These are phyloP conservation scores for Galagoides demidoff DNA, from an alignment of 2,797 vertebrate genomes.

Conservation along the genomic window DNA sequence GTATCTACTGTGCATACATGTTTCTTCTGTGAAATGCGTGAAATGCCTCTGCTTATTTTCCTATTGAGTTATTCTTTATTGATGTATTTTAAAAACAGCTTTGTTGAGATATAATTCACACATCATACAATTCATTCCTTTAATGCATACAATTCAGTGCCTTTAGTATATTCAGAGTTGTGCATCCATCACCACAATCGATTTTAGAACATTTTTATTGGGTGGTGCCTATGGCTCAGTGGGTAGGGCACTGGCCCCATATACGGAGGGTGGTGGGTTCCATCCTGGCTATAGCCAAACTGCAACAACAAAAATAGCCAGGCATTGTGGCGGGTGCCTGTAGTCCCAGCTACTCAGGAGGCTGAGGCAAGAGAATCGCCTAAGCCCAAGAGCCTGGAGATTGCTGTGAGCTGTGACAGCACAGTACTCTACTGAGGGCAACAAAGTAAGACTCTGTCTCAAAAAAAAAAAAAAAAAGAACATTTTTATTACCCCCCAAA, in stretches of 20 bases:
- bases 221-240: no score
- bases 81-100: neutral
- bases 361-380: no score
- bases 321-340: no score
- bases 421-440: no score
- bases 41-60: slow-evolving; percentile 1
- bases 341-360: no score
- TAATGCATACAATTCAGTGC: neutral
- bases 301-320: no score
- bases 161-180: neutral
- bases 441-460: no score
- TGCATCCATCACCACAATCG: neutral
- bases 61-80: neutral
- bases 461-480: neutral
- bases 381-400: no score
- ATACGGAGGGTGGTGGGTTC: no score
- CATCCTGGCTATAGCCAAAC: no score
- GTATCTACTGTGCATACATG: neutral
- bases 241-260: no score
- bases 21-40: neutral
- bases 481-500: neutral
- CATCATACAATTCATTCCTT: neutral
- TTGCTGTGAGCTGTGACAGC: no score
- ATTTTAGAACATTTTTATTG: neutral
- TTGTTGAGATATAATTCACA: neutral